Evolutionary conservation across 2,888 invertebrate genomes (phyloP), one percentile per base, ranked within the genome.

Genomic region (Diaprepes abbreviatus): DNA sequence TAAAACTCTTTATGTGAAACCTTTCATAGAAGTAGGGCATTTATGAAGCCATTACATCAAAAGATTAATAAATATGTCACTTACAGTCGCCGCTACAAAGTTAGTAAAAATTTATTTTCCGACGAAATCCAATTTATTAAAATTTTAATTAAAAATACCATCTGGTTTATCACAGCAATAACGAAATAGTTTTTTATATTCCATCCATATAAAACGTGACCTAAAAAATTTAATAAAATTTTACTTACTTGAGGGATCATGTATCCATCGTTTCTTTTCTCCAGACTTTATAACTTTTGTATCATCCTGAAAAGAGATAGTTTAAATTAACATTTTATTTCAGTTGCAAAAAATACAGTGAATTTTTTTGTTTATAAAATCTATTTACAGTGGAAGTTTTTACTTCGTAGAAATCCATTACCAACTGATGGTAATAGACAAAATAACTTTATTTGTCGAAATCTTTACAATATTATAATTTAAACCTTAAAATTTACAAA

Each of bases 261-360:
- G 91, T 80, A 92, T 91, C 92, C 92, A 92, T 78, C 89, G 87
- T 79, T 92, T 92, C 83, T 90, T 91, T 77, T 91, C 91, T 48
- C 88, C 87, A 33, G 85, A 83, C 82, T 88, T 87, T 78, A 83
- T 81, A 65, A 83, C 80, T 78, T 86, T 86, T 65, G 85, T 83
- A 70, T 88, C 88, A 76, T 89, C 89, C 86, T 86, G 82, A 24
- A 85, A 84, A 71, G 76, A 78, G 74, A 71, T 67, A 35, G 4
- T 1, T 2, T 38, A 33, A 9, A 2, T 33, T 10, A 36, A 12
- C n/a, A 36, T 36, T 36, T 36, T 36, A 12, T 36, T 36, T 36
- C 24, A 24, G 5, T 24, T 24, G 3, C 24, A 24, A 24, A 24
- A 24, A 24, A 24, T 24, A 24, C 5, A 5, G 24, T 24, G 5